Evolutionary conservation across 2,797 vertebrate genomes (phyloP), one percentile per base, ranked within the genome.

Genomic region (Galagoides demidoff): DNA sequence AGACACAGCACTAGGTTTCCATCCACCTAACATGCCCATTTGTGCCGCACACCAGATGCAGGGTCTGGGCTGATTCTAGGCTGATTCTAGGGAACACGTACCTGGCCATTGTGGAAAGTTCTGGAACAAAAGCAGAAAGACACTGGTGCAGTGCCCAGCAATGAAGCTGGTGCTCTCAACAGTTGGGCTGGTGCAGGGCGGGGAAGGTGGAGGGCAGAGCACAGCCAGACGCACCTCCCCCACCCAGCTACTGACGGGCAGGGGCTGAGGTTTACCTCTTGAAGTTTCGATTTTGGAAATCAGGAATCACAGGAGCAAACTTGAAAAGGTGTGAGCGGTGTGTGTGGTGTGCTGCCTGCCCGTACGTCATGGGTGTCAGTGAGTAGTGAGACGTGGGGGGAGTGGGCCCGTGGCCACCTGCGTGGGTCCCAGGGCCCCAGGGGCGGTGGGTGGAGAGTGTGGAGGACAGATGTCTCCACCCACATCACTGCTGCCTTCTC

Each of bases 331-430:
- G 20, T 9, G 61, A 23, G 63, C 29, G 6, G 14, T 19, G 64
- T 64, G 63, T 66, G 29, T 66, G 3, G 0, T 10, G 9, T 20
- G 66, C 19, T 20, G 17, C 19, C 61, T 29, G 6, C 64, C 64
- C 3, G 0, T 14, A 31, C 17, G 14, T 34, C 17, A 20, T 20
- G n/a, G 22, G 12, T 6, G 37, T 71, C 34, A 23, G 9, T 23
- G 2, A 12, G 34, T 2, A 12, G 34, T 23, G 22, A 13, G 34
- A 23, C 2, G 5, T 11, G 5, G 22, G 5, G 5, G 11, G 10
- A 71, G 34, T 1, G 2, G 11, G n/a, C 22, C 63, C 68, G 22
- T 2, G 10, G 34, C 34, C 45, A 49, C 45, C 45, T 45, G 10
- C 10, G 45, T 45, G 45, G 9, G 8, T 45, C 45, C 45, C 64